Base-by-base conservation (phyloP, 2,888 invertebrate species). In the Euclidia mi region DNA sequence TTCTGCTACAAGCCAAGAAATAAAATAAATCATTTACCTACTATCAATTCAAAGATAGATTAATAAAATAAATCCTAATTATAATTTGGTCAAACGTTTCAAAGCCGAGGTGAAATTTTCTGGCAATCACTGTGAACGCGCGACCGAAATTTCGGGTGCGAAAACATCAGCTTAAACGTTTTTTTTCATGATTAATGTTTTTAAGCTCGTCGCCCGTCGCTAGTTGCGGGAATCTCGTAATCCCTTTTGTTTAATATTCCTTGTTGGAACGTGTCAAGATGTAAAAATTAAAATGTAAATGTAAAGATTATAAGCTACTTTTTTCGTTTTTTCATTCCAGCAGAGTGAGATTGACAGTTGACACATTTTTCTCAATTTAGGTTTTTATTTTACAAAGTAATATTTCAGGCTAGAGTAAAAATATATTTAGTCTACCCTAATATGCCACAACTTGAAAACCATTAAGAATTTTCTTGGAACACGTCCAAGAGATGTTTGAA, bases 161-260 rank as follows among this genome's bases (percentile, higher is more conserved):
- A 63, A 60, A 63, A 50, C 14, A 42, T 53, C n/a, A 35, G 41
- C 10, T 48, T 38, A n/a, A 48, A 53, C 15, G 7, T 40, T 56
- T 59, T 25, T 66, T 62, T 63, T 49, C 17, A 41, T 71, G 71
- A 66, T 66, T 58, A 55, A 74, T 74, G 56, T 66, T 52, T 63
- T 60, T 35, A 40, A 55, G 43, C 50, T 47, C 37, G 38, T 55
- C 43, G 52, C 42, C 38, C 41, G 65, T 17, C 18, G 25, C 38
- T 59, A 40, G 44, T 56, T 49, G 43, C 29, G 17, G 31, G 32
- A 38, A 58, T 60, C 50, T 38, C 53, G 48, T 56, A 57, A 62
- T 58, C 41, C 51, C 51, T 48, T 51, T 72, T 72, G 63, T 77
- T 66, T 64, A 52, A 64, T 67, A 59, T 64, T 63, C 57, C 51